phyloP scores from a whole-genome alignment of 2,113 vertebrate species.

The Crotalus horridus region DNA sequence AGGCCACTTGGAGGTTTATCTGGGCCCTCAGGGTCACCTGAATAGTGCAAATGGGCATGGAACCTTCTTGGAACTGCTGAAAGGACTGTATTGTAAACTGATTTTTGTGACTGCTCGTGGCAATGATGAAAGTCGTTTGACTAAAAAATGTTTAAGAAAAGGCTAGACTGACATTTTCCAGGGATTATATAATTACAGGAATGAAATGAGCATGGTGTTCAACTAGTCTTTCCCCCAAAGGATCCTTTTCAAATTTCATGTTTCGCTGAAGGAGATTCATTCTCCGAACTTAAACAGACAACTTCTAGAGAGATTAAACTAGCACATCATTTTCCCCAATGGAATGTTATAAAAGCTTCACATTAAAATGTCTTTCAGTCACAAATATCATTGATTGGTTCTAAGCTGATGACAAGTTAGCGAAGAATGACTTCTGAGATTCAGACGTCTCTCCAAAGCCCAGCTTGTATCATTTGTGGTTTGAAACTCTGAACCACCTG shows the following conservation, averaged over 20 bases:
- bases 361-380: constrained; percentile 15
- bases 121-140: background rate
- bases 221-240: background rate
- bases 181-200: background rate
- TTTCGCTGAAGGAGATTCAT: background rate
- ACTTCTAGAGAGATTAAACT: background rate
- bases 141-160: background rate
- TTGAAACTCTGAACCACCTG: constrained; percentile 29
- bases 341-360: background rate
- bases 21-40: no score
- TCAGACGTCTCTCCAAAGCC: constrained; percentile 3
- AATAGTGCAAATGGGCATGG: no score
- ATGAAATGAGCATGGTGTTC: background rate
- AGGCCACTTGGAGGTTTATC: no score
- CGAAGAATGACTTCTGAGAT: constrained; percentile 2
- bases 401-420: constrained; percentile 17
- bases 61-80: no score
- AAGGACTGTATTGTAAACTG: background rate
- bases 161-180: background rate
- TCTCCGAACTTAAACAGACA: background rate
- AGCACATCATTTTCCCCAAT: background rate
- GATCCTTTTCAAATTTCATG: background rate
- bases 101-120: background rate
- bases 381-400: background rate
- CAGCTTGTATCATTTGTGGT: constrained; percentile 20